phyloP scores from a whole-genome alignment of 2,797 vertebrate genomes.

The Pantherophis alleghaniensis region DNA sequence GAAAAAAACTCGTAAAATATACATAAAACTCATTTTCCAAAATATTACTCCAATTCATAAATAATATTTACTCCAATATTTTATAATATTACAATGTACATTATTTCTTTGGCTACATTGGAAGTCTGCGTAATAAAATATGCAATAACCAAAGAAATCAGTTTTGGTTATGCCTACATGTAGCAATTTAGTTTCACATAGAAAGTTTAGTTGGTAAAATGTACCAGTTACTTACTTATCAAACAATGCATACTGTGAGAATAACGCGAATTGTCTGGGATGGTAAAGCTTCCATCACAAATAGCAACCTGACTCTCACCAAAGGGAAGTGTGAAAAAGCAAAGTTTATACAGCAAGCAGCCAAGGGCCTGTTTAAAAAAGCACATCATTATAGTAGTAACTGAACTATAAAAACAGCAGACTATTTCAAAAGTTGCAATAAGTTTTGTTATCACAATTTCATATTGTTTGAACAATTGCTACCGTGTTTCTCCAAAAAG shows the following conservation, averaged over 20 bases:
- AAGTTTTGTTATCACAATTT: neutral
- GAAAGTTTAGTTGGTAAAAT: neutral
- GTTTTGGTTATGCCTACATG: neutral
- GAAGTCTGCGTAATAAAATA: too few species aligned
- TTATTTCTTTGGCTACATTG: too few species aligned
- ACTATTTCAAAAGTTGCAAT: neutral
- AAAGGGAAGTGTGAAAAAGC: slow-evolving; percentile 97
- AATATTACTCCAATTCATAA: too few species aligned
- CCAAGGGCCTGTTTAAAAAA: slow-evolving; percentile 85
- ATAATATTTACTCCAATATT: too few species aligned
- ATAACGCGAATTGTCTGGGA: slow-evolving; percentile 94
- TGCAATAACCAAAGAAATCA: too few species aligned
- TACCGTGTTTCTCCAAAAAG: too few species aligned
- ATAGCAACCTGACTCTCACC: slow-evolving; percentile 99
- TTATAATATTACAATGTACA: too few species aligned
- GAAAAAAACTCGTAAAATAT: too few species aligned
- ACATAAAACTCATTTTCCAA: too few species aligned
- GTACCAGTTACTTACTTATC: slow-evolving; percentile 85
- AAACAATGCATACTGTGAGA: slow-evolving; percentile 89
- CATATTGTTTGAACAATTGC: neutral
- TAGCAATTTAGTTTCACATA: neutral
- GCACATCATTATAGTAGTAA: slow-evolving; percentile 32
- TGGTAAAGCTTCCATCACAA: slow-evolving; percentile 93
- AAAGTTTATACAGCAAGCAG: slow-evolving; percentile 98
- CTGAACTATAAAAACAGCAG: neutral